Percentiles rank a stretch among this genome's conserved stretches.
phyloP scores from a whole-genome alignment of 1,140 invertebrate genomes.

The Aphis craccivora region DNA sequence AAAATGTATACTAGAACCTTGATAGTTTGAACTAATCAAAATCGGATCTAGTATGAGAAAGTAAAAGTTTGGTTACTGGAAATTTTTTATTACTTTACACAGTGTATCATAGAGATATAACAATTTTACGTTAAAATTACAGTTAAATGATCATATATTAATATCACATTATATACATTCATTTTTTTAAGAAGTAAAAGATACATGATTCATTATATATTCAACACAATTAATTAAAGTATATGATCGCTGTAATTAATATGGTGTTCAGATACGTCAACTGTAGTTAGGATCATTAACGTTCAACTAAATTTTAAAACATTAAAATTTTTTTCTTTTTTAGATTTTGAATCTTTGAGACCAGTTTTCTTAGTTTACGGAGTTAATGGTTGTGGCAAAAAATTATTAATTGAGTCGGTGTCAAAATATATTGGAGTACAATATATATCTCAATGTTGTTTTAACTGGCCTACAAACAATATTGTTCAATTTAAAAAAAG shows the following conservation, averaged over 20 bases:
- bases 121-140: no score
- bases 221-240: no score
- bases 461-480: slow-evolving; percentile 36
- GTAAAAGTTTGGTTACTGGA: not conserved
- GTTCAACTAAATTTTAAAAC: not conserved
- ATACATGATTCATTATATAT: no score
- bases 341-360: slow-evolving; percentile 28
- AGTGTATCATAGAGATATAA: no score
- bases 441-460: slow-evolving; percentile 51
- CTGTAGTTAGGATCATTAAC: fast-evolving
- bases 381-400: slow-evolving; percentile 32
- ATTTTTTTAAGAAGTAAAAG: no score
- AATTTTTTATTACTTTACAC: not conserved
- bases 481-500: slow-evolving; percentile 44
- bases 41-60: not conserved
- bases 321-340: slow-evolving; percentile 16
- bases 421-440: slow-evolving; percentile 29
- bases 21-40: not conserved
- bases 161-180: no score
- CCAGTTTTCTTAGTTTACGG: slow-evolving; percentile 43
- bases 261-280: not conserved
- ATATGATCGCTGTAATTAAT: no score
- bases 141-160: no score
- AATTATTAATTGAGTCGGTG: slow-evolving; percentile 35
- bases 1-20: not conserved